Conservation (phyloP, 2,797 vertebrate species). For the Hafferia zeledoni region DNA sequence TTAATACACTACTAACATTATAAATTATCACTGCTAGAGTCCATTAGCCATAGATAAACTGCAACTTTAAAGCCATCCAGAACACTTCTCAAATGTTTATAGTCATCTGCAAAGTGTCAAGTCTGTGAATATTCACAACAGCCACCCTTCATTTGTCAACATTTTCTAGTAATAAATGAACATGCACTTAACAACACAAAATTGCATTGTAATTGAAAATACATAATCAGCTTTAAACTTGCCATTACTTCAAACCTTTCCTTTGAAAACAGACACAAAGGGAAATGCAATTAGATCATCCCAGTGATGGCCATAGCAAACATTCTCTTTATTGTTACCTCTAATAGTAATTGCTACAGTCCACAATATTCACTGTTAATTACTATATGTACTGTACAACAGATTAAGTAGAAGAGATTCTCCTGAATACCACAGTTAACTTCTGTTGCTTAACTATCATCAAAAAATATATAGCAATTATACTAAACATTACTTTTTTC, state of each 20-base stretch:
- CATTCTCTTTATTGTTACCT: background rate
- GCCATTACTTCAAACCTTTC: background rate
- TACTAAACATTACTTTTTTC: background rate
- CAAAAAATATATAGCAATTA: background rate
- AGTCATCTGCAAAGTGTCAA: background rate
- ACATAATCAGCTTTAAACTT: background rate
- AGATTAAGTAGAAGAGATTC: background rate
- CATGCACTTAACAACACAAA: background rate
- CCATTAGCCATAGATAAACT: background rate
- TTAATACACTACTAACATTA: background rate
- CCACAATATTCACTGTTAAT: background rate
- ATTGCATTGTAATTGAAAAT: background rate
- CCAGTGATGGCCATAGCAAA: background rate
- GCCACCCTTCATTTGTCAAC: background rate
- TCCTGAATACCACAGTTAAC: background rate
- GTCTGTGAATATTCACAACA: background rate
- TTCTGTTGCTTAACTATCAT: background rate
- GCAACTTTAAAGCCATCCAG: background rate
- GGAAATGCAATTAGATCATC: background rate
- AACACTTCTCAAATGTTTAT: background rate
- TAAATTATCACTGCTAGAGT: background rate
- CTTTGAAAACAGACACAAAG: background rate
- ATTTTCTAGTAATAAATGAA: background rate
- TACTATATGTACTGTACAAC: background rate
- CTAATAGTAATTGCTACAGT: background rate